A percentile compares a stretch with the other conserved stretches of the same genome.
Evolutionary conservation across 2,797 vertebrate genomes (phyloP).

Genomic region (Sciurus vulgaris): DNA sequence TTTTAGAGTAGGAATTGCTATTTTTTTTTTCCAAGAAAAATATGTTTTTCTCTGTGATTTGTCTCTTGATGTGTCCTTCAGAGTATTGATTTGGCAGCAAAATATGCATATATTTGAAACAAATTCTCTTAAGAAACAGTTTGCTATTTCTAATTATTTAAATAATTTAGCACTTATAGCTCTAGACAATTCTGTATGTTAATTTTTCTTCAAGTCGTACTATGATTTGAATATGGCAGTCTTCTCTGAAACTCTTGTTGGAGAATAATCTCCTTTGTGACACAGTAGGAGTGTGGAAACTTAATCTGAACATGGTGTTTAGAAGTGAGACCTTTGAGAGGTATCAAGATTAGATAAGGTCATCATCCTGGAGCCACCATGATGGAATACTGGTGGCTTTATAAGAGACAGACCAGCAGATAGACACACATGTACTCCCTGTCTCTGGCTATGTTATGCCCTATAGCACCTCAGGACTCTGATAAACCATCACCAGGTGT

Average conservation of each 20-base stretch:
- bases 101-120: background rate
- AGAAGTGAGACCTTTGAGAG: background rate
- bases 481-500: background rate
- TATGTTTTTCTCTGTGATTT: constrained; percentile 25
- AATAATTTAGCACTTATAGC: background rate
- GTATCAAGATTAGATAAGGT: background rate
- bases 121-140: background rate
- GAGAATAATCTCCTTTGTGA: background rate
- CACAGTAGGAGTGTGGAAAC: background rate
- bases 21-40: background rate
- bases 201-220: background rate
- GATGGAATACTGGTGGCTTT: background rate
- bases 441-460: background rate
- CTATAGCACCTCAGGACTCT: background rate
- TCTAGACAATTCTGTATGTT: background rate
- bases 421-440: background rate
- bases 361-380: background rate
- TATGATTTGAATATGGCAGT: background rate
- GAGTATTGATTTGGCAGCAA: background rate
- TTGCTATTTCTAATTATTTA: background rate
- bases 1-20: constrained; percentile 19
- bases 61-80: constrained; percentile 7
- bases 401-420: background rate
- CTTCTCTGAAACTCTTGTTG: background rate
- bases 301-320: background rate